A percentile compares a stretch with the other conserved stretches of the same genome.
phyloP scores from a whole-genome alignment of 2,888 invertebrate species.

The Pristionchus mayeri region DNA sequence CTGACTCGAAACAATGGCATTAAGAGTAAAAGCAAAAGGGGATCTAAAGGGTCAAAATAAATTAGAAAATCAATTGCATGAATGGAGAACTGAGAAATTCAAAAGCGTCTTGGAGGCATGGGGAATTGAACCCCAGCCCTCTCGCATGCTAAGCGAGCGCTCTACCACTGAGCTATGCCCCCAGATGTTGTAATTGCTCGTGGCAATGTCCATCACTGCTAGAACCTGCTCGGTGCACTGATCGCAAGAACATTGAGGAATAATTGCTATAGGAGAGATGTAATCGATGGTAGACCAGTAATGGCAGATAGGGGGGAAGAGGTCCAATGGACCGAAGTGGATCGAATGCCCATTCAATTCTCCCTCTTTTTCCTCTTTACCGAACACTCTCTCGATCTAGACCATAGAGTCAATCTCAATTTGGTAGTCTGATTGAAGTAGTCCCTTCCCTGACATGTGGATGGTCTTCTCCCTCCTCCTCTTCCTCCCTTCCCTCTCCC shows the following conservation, averaged over 20 bases:
- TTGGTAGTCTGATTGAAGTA: neutral
- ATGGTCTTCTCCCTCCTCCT: conserved; percentile 5
- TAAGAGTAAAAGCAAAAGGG: neutral
- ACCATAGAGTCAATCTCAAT: too few relatives aligned
- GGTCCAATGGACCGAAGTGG: neutral
- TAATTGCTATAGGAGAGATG: neutral
- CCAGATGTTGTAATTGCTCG: neutral
- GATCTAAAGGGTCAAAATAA: neutral
- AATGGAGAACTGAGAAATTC: neutral
- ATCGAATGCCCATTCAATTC: conserved; percentile 2
- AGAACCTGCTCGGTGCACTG: neutral
- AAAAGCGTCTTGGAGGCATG: conserved; percentile 16
- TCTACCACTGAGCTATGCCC: conserved; percentile 48
- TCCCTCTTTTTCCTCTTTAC: conserved; percentile 7
- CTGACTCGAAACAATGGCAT: neutral
- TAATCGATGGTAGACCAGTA: conserved; percentile 23
- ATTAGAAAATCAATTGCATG: neutral
- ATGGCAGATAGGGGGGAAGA: conserved; percentile 1
- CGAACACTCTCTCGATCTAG: conserved; percentile 19
- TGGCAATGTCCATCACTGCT: conserved; percentile 5
- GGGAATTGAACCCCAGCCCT: conserved; percentile 44
- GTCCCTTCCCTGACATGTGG: neutral
- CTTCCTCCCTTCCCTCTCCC: neutral
- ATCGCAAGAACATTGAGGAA: neutral
- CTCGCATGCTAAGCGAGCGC: conserved; percentile 48